Evolutionary conservation across 2,888 invertebrate genomes (phyloP).

Genomic region (Melieria picta): DNA sequence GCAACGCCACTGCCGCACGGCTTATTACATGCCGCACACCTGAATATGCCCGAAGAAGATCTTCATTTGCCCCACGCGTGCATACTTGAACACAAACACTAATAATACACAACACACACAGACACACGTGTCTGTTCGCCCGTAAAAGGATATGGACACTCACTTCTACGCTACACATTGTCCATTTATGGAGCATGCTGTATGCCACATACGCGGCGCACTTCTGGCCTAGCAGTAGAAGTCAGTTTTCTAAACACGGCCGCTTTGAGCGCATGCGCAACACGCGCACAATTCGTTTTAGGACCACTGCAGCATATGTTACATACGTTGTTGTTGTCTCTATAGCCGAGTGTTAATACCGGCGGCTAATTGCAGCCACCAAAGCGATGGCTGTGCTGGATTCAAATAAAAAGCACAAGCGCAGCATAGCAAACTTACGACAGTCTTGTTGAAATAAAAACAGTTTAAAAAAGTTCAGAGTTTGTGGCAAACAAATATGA

Average conservation of each 20-base stretch:
- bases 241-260: background rate
- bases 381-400: no score
- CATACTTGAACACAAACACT: constrained; percentile 7
- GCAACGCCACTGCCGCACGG: no score
- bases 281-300: constrained; percentile 3
- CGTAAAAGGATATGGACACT: background rate
- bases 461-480: no score
- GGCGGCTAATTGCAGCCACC: constrained; percentile 28
- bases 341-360: constrained; percentile 26
- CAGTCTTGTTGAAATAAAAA: no score
- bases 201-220: no score
- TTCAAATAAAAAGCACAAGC: no score
- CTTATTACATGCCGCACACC: no score
- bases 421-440: no score
- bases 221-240: no score
- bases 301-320: background rate
- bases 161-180: constrained; percentile 26
- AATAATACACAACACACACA: background rate
- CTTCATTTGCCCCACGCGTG: constrained; percentile 27
- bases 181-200: constrained; percentile 28
- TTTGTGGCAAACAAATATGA: no score
- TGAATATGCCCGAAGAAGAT: constrained; percentile 10
- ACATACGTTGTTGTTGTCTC: constrained; percentile 2
- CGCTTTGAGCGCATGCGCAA: constrained; percentile 11
- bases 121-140: background rate